phyloP scores from a whole-genome alignment of 2,113 vertebrate genomes.

The Morone saxatilis region DNA sequence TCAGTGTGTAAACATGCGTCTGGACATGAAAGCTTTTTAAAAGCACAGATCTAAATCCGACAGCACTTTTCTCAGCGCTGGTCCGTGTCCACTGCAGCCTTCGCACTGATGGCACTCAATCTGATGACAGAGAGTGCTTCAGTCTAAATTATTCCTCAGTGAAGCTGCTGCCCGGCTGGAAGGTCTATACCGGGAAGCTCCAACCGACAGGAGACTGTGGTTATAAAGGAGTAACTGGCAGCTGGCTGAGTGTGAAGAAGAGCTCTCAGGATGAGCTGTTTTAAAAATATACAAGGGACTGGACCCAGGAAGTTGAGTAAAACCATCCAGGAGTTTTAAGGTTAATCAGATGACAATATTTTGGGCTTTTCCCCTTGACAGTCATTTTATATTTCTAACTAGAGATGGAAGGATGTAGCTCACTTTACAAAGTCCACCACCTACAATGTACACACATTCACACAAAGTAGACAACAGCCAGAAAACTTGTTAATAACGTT shows the following conservation, averaged over 20 bases:
- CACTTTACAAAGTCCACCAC: not conserved
- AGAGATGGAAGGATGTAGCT: too few relatives aligned
- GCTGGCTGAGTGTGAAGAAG: not conserved
- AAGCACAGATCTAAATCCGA: constrained; percentile 33
- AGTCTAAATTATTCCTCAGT: constrained; percentile 33
- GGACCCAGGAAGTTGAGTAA: not conserved
- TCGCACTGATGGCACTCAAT: not conserved
- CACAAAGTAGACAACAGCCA: too few relatives aligned
- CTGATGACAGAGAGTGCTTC: constrained; percentile 22
- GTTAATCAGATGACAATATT: not conserved
- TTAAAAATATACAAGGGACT: not conserved
- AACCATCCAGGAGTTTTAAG: not conserved
- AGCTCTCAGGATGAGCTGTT: not conserved
- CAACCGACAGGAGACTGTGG: not conserved
- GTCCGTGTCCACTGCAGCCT: constrained; percentile 1
- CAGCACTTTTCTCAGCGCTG: constrained; percentile 31
- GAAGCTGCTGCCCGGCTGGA: not conserved
- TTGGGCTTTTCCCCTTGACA: not conserved
- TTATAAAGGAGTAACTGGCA: not conserved
- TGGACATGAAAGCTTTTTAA: constrained; percentile 50
- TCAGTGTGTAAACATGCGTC: constrained; percentile 27
- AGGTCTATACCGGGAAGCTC: not conserved
- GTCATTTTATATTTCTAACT: not conserved
- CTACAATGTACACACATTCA: too few relatives aligned
- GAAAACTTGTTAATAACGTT: too few relatives aligned